Evolutionary conservation across 2,797 vertebrate genomes (phyloP), one percentile per base, ranked within the genome.

Genomic region (Neoniphon sammara): DNA sequence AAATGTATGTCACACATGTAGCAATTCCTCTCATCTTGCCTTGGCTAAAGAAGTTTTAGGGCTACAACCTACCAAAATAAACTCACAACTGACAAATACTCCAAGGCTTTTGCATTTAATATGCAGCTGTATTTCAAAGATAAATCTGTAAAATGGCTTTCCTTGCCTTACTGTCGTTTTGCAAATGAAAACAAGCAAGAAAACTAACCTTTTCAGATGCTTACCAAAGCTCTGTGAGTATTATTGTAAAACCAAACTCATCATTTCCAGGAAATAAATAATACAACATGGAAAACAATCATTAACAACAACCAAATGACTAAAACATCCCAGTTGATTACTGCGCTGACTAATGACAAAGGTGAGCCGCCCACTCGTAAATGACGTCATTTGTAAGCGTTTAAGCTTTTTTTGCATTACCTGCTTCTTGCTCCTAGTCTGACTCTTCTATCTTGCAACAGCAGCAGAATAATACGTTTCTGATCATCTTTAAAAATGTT

Each of bases 1-100:
- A 70, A 27, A 71, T 78, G 80, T 73, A 47, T 54, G 73, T 68
- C 72, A 64, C 74, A 50, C 47, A 70, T 25, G 34, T 10, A 20
- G 66, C 21, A 46, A 21, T 25, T 15, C 21, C 15, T 47, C 17
- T 74, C 71, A 73, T 30, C 25, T 49, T 17, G 10, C 30, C 52
- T 52, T 70, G n/a, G 20, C 27, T 68, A 9, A 78, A 65, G 52
- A 44, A n/a, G 74, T 74, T 71, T 72, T 52, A 73, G 52, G 39
- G 52, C 34, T 62, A 10, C 12, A 17, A 53, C 49, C 63, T 63
- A 64, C 75, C 39, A 63, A 66, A 53, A 76, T 74, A 15, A 62
- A 64, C 12, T 57, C 23, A 59, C 18, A 52, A 47, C 44, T 77
- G 54, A 71, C 7, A 63, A 72, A 70, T 15, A 6, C 71, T 67